Conservation (phyloP, 1,140 invertebrate species). For the Scaptomyza hsui region DNA sequence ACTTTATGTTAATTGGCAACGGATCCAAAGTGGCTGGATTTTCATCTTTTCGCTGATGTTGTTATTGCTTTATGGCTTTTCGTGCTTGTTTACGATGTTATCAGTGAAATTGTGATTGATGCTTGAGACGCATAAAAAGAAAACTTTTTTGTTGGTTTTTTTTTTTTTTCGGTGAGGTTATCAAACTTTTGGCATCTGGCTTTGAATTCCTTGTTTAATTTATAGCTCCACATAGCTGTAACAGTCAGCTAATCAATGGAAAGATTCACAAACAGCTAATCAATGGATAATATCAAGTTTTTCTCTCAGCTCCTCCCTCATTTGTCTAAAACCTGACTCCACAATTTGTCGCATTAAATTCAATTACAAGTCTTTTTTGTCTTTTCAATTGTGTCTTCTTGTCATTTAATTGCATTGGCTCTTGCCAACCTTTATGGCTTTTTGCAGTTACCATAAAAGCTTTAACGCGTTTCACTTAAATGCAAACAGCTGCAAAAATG, state of each 20-base stretch:
- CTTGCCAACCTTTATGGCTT: slow-evolving; percentile 42
- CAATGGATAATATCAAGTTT: slow-evolving; percentile 23
- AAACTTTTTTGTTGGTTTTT: neutral
- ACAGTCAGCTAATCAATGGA: neutral
- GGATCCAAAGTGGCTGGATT: slow-evolving; percentile 18
- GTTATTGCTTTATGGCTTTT: slow-evolving; percentile 27
- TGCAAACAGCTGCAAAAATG: slow-evolving; percentile 46
- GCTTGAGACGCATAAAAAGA: slow-evolving; percentile 7
- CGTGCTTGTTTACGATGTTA: slow-evolving; percentile 60
- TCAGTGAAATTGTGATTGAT: slow-evolving; percentile 68
- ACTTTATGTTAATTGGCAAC: slow-evolving; percentile 47
- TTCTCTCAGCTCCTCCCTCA: neutral
- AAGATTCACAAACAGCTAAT: neutral
- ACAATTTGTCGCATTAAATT: slow-evolving; percentile 49
- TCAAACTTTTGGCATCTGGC: slow-evolving; percentile 55
- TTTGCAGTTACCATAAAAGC: slow-evolving; percentile 55
- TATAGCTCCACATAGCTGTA: neutral
- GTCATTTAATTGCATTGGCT: slow-evolving; percentile 11
- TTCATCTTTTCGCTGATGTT: slow-evolving; percentile 20
- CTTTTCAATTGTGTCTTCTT: slow-evolving; percentile 2
- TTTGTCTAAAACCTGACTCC: slow-evolving; percentile 6
- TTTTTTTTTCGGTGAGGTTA: slow-evolving; percentile 29
- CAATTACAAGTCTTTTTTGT: slow-evolving; percentile 24
- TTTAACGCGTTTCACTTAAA: slow-evolving; percentile 52
- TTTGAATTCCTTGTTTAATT: slow-evolving; percentile 38